Evolutionary conservation across 2,113 vertebrate genomes (phyloP).

Genomic region (Holacanthus passer): DNA sequence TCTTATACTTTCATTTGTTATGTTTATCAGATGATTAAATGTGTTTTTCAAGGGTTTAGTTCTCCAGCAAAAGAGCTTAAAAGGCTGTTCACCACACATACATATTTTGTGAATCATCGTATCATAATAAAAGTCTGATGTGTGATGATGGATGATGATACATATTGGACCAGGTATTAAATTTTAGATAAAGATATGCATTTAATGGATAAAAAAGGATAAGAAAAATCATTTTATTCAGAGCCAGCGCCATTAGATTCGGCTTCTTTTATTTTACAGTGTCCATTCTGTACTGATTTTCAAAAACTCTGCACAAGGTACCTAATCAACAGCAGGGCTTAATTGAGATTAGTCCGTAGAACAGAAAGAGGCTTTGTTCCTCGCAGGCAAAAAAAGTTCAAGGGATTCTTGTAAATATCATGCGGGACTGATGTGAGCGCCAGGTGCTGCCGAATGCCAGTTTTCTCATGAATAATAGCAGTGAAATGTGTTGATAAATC

Average conservation of each 20-base stretch:
- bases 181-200: not conserved
- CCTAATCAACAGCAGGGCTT: constrained; percentile 62
- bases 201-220: not conserved
- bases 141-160: not conserved
- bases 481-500: constrained; percentile 75
- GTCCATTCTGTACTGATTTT: constrained; percentile 42
- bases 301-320: constrained; percentile 26
- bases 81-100: constrained; percentile 22
- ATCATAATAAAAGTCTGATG: not conserved
- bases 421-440: constrained; percentile 61
- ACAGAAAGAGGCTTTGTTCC: constrained; percentile 54
- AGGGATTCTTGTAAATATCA: constrained; percentile 76
- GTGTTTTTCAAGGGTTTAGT: constrained; percentile 34
- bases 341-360: constrained; percentile 66
- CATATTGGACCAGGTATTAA: not conserved
- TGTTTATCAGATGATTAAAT: constrained; percentile 55
- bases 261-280: constrained; percentile 10
- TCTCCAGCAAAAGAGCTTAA: constrained; percentile 35
- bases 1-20: constrained; percentile 49
- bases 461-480: constrained; percentile 76
- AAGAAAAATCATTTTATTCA: constrained; percentile 22
- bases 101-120: not conserved
- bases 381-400: constrained; percentile 58
- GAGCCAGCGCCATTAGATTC: constrained; percentile 11
- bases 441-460: constrained; percentile 57